Percentiles rank a stretch among this genome's conserved stretches.
Conservation (phyloP, 2,113 vertebrate species). For the Nestor notabilis region DNA sequence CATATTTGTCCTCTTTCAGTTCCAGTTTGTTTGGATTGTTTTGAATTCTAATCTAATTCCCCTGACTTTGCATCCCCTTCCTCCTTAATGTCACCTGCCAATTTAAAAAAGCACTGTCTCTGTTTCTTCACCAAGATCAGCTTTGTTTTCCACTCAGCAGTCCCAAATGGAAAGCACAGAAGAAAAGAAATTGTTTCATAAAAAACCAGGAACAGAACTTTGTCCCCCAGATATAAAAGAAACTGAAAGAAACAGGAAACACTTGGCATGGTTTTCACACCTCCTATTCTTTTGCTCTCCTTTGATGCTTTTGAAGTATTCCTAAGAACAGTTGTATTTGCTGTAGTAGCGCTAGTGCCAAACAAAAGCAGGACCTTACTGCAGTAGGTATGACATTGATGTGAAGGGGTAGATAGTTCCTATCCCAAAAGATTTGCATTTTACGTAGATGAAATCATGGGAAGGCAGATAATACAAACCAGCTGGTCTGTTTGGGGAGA, state of each 20-base stretch:
- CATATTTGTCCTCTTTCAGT: background rate
- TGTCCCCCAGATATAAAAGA: background rate
- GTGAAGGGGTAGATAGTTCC: background rate
- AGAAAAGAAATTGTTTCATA: background rate
- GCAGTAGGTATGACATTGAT: background rate
- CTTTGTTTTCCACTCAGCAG: background rate
- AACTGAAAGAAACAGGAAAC: background rate
- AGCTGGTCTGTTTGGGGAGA: background rate
- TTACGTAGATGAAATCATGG: background rate
- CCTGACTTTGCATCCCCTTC: background rate
- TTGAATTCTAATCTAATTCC: background rate
- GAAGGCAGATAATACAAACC: background rate
- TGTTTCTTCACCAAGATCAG: background rate
- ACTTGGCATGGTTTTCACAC: background rate
- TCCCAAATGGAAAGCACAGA: background rate
- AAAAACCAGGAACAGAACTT: background rate
- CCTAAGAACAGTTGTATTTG: background rate
- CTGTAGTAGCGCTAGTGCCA: background rate
- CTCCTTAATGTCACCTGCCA: background rate
- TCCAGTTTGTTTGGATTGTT: background rate
- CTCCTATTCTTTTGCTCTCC: background rate
- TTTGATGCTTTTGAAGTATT: background rate
- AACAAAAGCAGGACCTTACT: background rate
- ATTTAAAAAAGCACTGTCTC: background rate
- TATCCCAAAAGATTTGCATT: background rate